phyloP scores from a whole-genome alignment of 2,113 vertebrate species.

The Chlorocebus sabaeus region DNA sequence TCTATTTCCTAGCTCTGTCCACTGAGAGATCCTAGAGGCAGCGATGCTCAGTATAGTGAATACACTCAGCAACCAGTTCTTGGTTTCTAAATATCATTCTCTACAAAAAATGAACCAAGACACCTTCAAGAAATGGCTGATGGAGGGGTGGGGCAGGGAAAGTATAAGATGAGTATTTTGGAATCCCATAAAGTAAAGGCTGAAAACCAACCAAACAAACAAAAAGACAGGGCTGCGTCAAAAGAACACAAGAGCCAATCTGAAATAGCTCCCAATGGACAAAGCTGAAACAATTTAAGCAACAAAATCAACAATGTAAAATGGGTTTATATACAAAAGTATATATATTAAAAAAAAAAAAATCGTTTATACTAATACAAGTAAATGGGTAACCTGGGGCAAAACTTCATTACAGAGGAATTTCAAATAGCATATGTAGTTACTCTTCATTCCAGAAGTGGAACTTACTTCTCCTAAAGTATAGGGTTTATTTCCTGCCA shows the following conservation, averaged over 20 bases:
- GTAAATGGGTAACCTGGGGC: not conserved
- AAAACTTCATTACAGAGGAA: not conserved
- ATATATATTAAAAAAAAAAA: not conserved
- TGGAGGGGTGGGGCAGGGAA: not conserved
- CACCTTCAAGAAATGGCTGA: not conserved
- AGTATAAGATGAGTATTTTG: not conserved
- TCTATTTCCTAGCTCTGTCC: not conserved
- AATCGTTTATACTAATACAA: not conserved
- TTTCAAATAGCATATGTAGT: not conserved
- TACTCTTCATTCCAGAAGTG: not conserved
- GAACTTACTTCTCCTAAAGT: not conserved
- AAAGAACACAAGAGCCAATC: not conserved
- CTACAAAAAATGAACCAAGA: not conserved
- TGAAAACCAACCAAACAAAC: not conserved
- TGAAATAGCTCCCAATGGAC: not conserved
- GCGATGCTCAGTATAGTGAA: not conserved
- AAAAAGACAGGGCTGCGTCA: not conserved
- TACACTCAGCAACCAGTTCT: not conserved
- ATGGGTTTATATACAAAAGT: not conserved
- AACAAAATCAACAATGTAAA: not conserved
- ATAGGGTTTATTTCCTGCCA: not conserved
- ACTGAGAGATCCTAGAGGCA: not conserved
- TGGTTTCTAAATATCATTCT: not conserved
- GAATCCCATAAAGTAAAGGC: not conserved
- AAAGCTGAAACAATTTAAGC: not conserved